These are phyloP conservation scores for Argyresthia albistria DNA, from an alignment of 2,888 invertebrate species.

Conservation along the genomic window DNA sequence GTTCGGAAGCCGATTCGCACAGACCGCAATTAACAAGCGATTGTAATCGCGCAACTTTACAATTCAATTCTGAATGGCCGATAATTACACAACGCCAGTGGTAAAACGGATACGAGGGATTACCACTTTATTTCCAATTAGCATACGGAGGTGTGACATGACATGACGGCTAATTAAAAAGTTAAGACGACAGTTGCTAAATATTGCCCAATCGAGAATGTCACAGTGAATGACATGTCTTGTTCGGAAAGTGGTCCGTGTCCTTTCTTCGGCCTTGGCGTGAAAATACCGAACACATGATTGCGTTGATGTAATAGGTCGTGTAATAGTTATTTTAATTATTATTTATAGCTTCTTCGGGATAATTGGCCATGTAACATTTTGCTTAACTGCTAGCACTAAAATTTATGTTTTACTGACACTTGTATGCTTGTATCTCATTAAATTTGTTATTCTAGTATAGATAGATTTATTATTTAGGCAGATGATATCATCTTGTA, in stretches of 20 bases:
- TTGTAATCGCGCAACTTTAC: conserved; percentile 14
- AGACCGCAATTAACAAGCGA: conserved; percentile 39
- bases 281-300: conserved; percentile 8
- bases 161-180: conserved; percentile 37
- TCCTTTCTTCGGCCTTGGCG: conserved; percentile 17
- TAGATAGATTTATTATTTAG: no score
- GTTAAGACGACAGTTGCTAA: conserved; percentile 39
- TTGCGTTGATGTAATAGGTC: no score
- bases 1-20: conserved; percentile 38
- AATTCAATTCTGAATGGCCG: conserved; percentile 34
- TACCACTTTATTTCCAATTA: conserved; percentile 30
- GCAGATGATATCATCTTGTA: no score
- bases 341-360: no score
- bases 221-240: conserved; percentile 36
- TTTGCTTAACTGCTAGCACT: no score
- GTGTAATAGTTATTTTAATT: no score
- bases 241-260: conserved; percentile 29
- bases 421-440: no score
- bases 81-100: conserved; percentile 32
- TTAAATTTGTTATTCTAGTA: no score
- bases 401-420: no score
- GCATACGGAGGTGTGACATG: conserved; percentile 29
- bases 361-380: no score
- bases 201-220: conserved; percentile 21
- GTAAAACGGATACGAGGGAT: conserved; percentile 18